A percentile compares a stretch with the other conserved stretches of the same genome.
phyloP scores from a whole-genome alignment of 1,140 invertebrate genomes.

The Calycopis cecrops region DNA sequence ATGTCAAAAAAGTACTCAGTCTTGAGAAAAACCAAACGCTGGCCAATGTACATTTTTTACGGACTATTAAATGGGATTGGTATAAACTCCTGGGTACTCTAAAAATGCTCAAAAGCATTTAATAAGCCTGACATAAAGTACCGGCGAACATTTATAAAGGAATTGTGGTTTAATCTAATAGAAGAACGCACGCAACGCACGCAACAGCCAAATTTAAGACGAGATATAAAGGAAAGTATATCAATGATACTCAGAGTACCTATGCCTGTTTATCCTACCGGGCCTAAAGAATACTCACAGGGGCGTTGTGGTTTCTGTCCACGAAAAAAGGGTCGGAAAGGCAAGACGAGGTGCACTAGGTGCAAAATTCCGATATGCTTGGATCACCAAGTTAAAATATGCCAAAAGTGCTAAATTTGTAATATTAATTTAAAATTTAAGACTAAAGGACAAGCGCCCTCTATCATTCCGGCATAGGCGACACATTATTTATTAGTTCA shows the following conservation, averaged over 20 bases:
- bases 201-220: slow-evolving; percentile 11
- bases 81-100: slow-evolving; percentile 1
- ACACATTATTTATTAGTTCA: no score
- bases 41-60: slow-evolving; percentile 7
- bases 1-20: slow-evolving; percentile 12
- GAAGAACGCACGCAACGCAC: slow-evolving; percentile 5
- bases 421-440: not conserved
- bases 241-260: no score
- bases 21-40: slow-evolving; percentile 4
- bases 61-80: slow-evolving; percentile 5
- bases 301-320: slow-evolving; percentile 17
- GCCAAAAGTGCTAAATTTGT: slow-evolving; percentile 8
- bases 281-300: no score
- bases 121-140: slow-evolving; percentile 12
- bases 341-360: not conserved
- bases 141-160: slow-evolving; percentile 17
- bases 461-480: no score
- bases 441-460: not conserved
- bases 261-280: no score
- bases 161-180: slow-evolving; percentile 14
- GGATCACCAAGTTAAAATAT: no score
- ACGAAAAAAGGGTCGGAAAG: slow-evolving; percentile 13
- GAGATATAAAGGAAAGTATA: no score
- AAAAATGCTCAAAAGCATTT: not conserved
- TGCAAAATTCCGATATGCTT: slow-evolving; percentile 15